Percentiles rank a stretch among this genome's conserved stretches.
These are phyloP conservation scores for Halichondria panicea DNA, from an alignment of 37 sponge, comb jelly and placozoan genomes.

Conservation along the genomic window DNA sequence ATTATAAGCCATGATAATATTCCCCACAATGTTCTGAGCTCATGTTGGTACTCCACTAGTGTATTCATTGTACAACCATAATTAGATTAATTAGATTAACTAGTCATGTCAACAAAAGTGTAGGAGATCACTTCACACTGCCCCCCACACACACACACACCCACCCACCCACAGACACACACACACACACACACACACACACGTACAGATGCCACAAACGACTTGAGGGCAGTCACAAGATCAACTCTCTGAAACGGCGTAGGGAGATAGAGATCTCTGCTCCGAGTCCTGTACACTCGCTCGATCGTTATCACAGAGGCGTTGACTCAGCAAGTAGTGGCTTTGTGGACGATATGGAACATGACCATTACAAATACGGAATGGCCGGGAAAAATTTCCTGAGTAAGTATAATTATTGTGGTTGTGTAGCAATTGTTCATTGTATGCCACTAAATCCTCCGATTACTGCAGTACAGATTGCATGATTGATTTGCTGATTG, in stretches of 20 bases:
- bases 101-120: no score
- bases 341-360: slow-evolving; percentile 12
- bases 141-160: slow-evolving; percentile 40
- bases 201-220: slow-evolving; percentile 16
- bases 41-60: no score
- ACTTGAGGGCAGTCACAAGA: neutral
- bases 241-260: neutral
- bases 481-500: neutral
- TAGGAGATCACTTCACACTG: neutral
- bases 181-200: slow-evolving; percentile 15
- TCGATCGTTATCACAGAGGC: no score
- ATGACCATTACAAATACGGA: slow-evolving; percentile 8
- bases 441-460: no score
- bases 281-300: neutral
- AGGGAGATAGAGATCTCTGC: slow-evolving; percentile 10
- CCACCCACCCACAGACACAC: slow-evolving; percentile 31
- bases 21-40: no score
- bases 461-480: no score
- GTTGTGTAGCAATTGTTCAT: neutral
- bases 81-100: no score
- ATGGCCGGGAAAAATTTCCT: slow-evolving; percentile 5
- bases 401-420: neutral
- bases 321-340: slow-evolving; percentile 9
- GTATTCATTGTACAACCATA: no score
- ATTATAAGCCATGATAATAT: no score